Conservation (phyloP, 2,888 invertebrate genomes). For the Hirtodrosophila histrioides region DNA sequence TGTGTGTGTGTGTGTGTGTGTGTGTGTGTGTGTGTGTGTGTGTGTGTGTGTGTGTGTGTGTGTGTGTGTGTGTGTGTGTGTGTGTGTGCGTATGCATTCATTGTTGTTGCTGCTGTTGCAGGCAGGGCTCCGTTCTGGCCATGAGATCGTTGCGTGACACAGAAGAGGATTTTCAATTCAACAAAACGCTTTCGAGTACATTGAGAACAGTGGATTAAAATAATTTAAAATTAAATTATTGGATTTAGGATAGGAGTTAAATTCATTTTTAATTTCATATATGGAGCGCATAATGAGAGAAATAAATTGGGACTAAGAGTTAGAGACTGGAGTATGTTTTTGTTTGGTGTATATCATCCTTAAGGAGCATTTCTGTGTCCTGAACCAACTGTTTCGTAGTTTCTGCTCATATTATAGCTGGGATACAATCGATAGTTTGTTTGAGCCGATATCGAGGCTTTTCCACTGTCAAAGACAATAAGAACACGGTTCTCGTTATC, state of each 20-base stretch:
- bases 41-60: slow-evolving; percentile 26
- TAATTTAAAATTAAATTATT: slow-evolving; percentile 33
- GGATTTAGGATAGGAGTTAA: slow-evolving; percentile 13
- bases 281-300: too few relatives aligned
- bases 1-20: slow-evolving; percentile 1
- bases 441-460: too few relatives aligned
- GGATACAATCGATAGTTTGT: too few relatives aligned
- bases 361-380: too few relatives aligned
- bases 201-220: slow-evolving; percentile 62
- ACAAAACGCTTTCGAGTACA: slow-evolving; percentile 70
- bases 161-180: slow-evolving; percentile 78
- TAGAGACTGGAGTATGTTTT: too few relatives aligned
- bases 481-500: slow-evolving; percentile 31
- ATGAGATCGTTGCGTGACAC: slow-evolving; percentile 61
- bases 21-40: background rate
- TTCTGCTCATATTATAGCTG: too few relatives aligned
- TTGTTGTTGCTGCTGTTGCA: slow-evolving; percentile 11
- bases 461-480: slow-evolving; percentile 20
- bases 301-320: too few relatives aligned
- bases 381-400: too few relatives aligned
- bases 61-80: slow-evolving; percentile 22
- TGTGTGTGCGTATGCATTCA: too few relatives aligned
- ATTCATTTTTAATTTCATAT: slow-evolving; percentile 3
- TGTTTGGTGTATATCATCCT: too few relatives aligned
- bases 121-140: slow-evolving; percentile 21